These are phyloP conservation scores for Dunckerocampus dactyliophorus DNA, from an alignment of 2,113 vertebrate species.

Conservation along the genomic window DNA sequence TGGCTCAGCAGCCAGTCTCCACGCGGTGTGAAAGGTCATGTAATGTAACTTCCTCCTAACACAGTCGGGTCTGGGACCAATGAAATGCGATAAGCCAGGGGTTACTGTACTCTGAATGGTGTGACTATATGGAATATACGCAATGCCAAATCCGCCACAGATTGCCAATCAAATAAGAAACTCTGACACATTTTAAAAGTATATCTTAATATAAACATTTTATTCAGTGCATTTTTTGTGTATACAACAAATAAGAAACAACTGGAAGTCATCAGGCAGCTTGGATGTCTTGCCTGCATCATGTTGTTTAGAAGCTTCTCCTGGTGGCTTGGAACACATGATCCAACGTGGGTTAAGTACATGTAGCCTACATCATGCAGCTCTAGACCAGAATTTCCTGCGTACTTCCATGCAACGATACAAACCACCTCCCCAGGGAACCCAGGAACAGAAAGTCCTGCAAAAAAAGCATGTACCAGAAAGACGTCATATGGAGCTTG, in stretches of 20 bases:
- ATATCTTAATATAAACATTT: slow-evolving; percentile 91
- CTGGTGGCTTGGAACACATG: slow-evolving; percentile 86
- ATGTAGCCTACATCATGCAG: slow-evolving; percentile 98
- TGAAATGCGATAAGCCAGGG: too few relatives aligned
- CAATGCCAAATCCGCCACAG: too few relatives aligned
- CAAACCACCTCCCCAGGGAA: slow-evolving; percentile 76
- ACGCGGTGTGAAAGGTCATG: too few relatives aligned
- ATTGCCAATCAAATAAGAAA: slow-evolving; percentile 27
- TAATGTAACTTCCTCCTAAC: too few relatives aligned
- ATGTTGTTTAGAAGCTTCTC: slow-evolving; percentile 76
- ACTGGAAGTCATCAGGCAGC: slow-evolving; percentile 84
- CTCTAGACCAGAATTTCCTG: slow-evolving; percentile 88
- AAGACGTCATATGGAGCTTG: slow-evolving; percentile 80
- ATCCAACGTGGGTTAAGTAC: slow-evolving; percentile 90
- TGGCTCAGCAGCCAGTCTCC: too few relatives aligned
- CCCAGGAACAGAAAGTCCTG: slow-evolving; percentile 75
- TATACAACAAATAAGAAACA: slow-evolving; percentile 99
- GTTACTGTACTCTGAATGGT: too few relatives aligned
- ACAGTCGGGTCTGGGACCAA: too few relatives aligned
- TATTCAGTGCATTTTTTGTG: slow-evolving; percentile 98
- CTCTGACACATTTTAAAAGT: slow-evolving; percentile 77
- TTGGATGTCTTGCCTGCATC: slow-evolving; percentile 73
- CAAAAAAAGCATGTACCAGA: slow-evolving; percentile 78
- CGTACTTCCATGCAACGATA: slow-evolving; percentile 97
- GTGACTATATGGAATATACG: too few relatives aligned